A percentile compares a stretch with the other conserved stretches of the same genome.
Conservation (phyloP, 1,140 invertebrate species). For the Onthophagus taurus region DNA sequence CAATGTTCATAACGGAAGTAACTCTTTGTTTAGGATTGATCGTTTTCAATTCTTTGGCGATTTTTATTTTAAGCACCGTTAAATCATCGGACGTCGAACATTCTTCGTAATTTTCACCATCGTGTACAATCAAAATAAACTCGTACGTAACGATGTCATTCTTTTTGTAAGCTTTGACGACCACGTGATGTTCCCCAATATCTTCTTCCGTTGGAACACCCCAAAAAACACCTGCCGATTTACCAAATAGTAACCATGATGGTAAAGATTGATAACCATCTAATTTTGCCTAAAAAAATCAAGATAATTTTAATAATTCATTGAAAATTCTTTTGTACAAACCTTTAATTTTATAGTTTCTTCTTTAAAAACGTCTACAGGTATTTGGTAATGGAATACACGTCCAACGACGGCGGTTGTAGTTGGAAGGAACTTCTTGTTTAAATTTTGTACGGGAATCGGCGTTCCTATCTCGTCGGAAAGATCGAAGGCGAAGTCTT, state of each 20-base stretch:
- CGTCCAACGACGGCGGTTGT: slow-evolving; percentile 31
- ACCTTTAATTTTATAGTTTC: slow-evolving; percentile 36
- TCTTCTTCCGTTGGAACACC: slow-evolving; percentile 31
- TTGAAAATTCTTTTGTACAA: slow-evolving; percentile 11
- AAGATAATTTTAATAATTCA: background rate
- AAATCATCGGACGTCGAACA: slow-evolving; percentile 28
- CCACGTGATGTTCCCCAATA: slow-evolving; percentile 23
- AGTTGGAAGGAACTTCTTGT: too few relatives aligned
- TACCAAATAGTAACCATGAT: slow-evolving; percentile 34
- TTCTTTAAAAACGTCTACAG: slow-evolving; percentile 36
- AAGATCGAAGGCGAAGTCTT: slow-evolving; percentile 26
- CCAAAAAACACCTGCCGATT: slow-evolving; percentile 29
- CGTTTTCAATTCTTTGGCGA: slow-evolving; percentile 40
- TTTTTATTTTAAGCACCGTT: slow-evolving; percentile 38
- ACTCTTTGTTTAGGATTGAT: slow-evolving; percentile 42
- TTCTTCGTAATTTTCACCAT: slow-evolving; percentile 8
- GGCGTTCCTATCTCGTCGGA: slow-evolving; percentile 24
- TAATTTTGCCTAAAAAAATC: slow-evolving; percentile 30
- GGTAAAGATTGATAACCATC: slow-evolving; percentile 25
- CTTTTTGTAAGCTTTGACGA: slow-evolving; percentile 18
- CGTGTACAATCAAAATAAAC: slow-evolving; percentile 15
- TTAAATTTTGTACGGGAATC: slow-evolving; percentile 12
- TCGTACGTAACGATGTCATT: slow-evolving; percentile 13
- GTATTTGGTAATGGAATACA: slow-evolving; percentile 36
- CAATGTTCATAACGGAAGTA: slow-evolving; percentile 44